Conservation (phyloP, 2,113 vertebrate species). For the Lophura nycthemera region DNA sequence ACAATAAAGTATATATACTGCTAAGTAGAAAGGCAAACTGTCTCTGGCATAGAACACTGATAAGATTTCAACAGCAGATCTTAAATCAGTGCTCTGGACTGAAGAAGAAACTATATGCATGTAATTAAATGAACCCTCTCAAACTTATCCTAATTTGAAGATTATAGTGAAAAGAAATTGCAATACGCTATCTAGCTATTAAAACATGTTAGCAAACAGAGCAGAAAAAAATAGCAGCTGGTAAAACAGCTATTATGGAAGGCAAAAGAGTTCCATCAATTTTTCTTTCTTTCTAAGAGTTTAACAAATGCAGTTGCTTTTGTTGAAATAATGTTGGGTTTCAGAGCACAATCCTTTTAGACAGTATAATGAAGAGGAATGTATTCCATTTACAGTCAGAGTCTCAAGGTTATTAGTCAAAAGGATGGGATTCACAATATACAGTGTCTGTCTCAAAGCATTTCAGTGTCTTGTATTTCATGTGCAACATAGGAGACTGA, state of each 20-base stretch:
- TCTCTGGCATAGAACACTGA: neutral
- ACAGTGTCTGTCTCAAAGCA: neutral
- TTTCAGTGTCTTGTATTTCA: constrained; percentile 8
- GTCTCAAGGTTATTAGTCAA: neutral
- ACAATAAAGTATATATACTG: neutral
- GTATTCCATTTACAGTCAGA: neutral
- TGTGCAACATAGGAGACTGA: neutral
- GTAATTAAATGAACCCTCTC: neutral
- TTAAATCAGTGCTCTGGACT: neutral
- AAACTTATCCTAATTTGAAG: neutral
- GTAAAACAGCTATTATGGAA: neutral
- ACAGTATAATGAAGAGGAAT: neutral
- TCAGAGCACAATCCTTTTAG: neutral
- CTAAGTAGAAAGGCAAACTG: neutral
- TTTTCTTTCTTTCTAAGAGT: neutral
- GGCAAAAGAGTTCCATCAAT: neutral
- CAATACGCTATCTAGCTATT: neutral
- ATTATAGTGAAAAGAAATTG: neutral
- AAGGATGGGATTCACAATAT: constrained; percentile 1
- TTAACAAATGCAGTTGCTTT: neutral
- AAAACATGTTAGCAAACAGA: neutral
- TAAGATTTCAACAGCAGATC: neutral
- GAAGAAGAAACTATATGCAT: neutral
- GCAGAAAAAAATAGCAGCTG: neutral
- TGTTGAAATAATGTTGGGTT: constrained; percentile 2